Percentiles rank a stretch among this genome's conserved stretches.
Evolutionary conservation across 2,888 invertebrate genomes (phyloP).

Genomic region (Napeogenes sylphis): DNA sequence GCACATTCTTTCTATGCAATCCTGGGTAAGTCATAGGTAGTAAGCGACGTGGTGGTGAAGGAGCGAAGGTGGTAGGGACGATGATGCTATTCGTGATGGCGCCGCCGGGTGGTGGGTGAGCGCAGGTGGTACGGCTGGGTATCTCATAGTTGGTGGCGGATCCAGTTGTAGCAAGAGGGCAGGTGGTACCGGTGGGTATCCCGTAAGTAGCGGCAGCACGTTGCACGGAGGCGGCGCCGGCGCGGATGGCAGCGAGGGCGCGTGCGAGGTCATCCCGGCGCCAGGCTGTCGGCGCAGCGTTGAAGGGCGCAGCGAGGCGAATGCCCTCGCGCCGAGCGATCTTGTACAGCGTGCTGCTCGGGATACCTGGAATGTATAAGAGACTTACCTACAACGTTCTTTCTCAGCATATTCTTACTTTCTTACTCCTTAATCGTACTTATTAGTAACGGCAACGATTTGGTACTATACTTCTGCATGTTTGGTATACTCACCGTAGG

Average conservation of each 20-base stretch:
- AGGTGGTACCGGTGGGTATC: conserved; percentile 84
- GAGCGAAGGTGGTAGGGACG: not conserved
- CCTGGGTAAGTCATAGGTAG: no score
- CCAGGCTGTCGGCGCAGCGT: conserved; percentile 94
- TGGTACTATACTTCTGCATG: not conserved
- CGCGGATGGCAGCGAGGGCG: conserved; percentile 88
- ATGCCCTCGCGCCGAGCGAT: conserved; percentile 94
- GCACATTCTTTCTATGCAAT: no score
- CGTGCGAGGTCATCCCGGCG: conserved; percentile 89
- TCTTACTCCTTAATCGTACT: no score
- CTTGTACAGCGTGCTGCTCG: conserved; percentile 94
- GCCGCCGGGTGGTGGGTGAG: no score
- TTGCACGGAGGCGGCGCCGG: conserved; percentile 89
- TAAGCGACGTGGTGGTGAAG: no score
- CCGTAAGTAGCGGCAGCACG: conserved; percentile 91
- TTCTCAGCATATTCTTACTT: not conserved
- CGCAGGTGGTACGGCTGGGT: conserved; percentile 80
- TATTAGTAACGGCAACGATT: no score
- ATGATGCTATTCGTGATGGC: not conserved
- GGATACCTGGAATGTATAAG: conserved; percentile 79
- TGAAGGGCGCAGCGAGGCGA: conserved; percentile 91
- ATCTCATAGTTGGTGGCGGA: conserved; percentile 90
- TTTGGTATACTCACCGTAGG: conserved; percentile 79
- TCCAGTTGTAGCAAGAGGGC: no score
- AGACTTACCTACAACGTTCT: no score